Percentiles rank a stretch among this genome's conserved stretches.
These are phyloP conservation scores for Ophioninae sp. DNA, from an alignment of 2,888 invertebrate genomes.

Conservation along the genomic window DNA sequence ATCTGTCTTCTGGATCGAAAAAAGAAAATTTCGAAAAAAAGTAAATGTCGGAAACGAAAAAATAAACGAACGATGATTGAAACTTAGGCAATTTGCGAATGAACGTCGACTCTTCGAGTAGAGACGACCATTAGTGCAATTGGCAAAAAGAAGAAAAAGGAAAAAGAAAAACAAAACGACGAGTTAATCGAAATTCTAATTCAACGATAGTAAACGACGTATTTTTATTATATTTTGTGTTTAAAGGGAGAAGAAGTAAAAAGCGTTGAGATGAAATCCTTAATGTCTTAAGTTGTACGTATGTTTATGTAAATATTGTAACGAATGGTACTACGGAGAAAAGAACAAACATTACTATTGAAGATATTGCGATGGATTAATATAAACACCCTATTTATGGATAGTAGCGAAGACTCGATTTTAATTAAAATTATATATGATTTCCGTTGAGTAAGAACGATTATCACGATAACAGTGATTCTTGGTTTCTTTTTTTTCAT, in stretches of 20 bases:
- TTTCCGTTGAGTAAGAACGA: constrained; percentile 51
- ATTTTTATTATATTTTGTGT: constrained; percentile 72
- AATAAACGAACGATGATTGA: constrained; percentile 25
- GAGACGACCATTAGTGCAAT: constrained; percentile 68
- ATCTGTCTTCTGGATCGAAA: constrained; percentile 21
- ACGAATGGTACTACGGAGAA: constrained; percentile 75
- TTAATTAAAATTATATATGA: constrained; percentile 62
- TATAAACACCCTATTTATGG: constrained; percentile 77
- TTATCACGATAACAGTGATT: constrained; percentile 54
- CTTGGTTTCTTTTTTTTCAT: constrained; percentile 32
- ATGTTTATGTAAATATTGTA: constrained; percentile 79
- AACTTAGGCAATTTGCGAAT: constrained; percentile 60
- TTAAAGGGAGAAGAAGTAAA: constrained; percentile 39
- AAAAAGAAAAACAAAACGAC: constrained; percentile 30
- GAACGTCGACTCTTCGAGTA: constrained; percentile 44
- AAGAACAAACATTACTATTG: constrained; percentile 70
- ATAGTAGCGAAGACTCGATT: constrained; percentile 63
- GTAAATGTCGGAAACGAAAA: constrained; percentile 37
- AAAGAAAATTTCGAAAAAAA: constrained; percentile 16
- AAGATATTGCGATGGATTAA: constrained; percentile 71
- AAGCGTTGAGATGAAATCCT: constrained; percentile 59
- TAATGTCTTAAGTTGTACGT: constrained; percentile 76
- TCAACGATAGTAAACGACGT: constrained; percentile 64
- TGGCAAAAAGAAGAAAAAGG: constrained; percentile 60
- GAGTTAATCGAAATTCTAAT: constrained; percentile 62